These are phyloP conservation scores for Onychostruthus taczanowskii DNA, from an alignment of 2,113 vertebrate species.

Conservation along the genomic window DNA sequence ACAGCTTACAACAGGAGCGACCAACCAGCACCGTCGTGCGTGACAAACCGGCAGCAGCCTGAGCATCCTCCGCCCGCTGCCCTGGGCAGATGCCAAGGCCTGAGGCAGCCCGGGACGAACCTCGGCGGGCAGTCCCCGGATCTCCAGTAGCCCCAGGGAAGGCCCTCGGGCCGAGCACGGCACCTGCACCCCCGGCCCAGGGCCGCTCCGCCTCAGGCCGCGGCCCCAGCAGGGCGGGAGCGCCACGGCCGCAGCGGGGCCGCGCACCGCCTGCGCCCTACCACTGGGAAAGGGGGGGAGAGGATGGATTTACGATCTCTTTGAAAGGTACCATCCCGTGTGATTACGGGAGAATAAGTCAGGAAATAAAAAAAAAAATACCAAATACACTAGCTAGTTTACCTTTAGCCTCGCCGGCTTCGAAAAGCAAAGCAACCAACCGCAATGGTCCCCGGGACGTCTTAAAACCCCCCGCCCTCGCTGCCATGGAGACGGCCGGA, in stretches of 20 bases:
- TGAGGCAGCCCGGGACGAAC: background rate
- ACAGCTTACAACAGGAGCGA: accelerated
- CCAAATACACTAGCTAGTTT: background rate
- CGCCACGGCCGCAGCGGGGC: background rate
- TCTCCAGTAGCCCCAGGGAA: background rate
- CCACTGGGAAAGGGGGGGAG: background rate
- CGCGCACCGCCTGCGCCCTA: background rate
- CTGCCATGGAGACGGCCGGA: constrained; percentile 28
- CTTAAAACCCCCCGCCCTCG: background rate
- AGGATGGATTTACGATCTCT: accelerated
- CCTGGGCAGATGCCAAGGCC: background rate
- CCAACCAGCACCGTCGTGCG: accelerated
- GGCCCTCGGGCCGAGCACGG: accelerated
- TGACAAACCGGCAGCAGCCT: background rate
- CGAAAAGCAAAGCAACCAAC: background rate
- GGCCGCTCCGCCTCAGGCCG: no score
- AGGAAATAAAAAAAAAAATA: background rate
- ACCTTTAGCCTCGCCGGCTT: background rate
- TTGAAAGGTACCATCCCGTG: background rate
- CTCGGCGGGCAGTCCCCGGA: accelerated
- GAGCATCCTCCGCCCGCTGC: background rate
- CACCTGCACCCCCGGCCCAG: accelerated
- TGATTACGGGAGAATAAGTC: accelerated
- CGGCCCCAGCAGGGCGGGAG: background rate
- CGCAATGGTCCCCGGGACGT: background rate